Conservation (phyloP, 2,797 vertebrate genomes). For the Falco naumanni region DNA sequence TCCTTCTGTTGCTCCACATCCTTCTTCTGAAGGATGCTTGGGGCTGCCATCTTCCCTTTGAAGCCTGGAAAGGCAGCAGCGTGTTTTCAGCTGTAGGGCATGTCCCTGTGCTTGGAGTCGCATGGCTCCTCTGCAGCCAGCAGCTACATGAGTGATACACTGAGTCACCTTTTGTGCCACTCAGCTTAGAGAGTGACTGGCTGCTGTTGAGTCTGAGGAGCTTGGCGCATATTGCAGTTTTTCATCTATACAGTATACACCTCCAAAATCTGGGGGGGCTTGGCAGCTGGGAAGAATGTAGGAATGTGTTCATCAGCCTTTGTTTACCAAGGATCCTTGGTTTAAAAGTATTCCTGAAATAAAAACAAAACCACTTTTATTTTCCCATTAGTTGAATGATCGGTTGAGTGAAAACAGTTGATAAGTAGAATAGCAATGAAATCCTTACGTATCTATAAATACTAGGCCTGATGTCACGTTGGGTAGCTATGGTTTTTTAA, state of each 20-base stretch:
- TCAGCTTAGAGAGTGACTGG: background rate
- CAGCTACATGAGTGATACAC: background rate
- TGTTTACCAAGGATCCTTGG: background rate
- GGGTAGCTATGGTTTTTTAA: background rate
- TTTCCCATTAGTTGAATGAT: background rate
- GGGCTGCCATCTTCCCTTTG: background rate
- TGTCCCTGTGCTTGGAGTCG: background rate
- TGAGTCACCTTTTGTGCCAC: background rate
- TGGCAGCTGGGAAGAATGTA: background rate
- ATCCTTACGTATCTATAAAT: background rate
- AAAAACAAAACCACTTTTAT: background rate
- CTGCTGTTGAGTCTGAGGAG: background rate
- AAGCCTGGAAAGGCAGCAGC: background rate
- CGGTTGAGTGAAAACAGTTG: background rate
- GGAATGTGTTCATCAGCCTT: background rate
- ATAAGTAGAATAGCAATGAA: background rate
- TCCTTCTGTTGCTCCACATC: background rate
- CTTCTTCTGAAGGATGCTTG: background rate
- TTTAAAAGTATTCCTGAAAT: background rate
- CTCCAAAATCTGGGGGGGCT: background rate
- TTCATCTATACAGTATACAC: background rate
- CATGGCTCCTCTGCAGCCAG: background rate
- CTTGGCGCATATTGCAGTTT: background rate
- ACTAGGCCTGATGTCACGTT: background rate
- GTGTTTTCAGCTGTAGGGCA: background rate